A percentile compares a stretch with the other conserved stretches of the same genome.
Conservation (phyloP, 2,113 vertebrate genomes). For the Bagarius yarrelli region DNA sequence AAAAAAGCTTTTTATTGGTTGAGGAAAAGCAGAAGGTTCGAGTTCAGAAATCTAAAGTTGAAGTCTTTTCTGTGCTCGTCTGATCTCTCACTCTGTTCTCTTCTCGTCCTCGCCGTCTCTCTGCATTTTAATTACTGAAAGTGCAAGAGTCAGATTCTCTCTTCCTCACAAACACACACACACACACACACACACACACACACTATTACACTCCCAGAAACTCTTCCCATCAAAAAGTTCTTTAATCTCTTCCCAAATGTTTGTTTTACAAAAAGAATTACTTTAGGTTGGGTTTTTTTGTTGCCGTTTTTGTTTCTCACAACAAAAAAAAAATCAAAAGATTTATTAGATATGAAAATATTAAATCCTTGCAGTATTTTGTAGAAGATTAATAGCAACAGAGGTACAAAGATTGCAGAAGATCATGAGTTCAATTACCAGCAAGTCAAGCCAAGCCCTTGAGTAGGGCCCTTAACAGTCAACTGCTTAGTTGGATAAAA, state of each 20-base stretch:
- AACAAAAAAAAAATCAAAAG: neutral
- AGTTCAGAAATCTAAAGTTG: neutral
- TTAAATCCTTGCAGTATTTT: neutral
- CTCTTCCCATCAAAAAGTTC: too few relatives aligned
- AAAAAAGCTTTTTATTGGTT: neutral
- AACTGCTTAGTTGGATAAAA: too few relatives aligned
- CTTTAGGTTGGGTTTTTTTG: too few relatives aligned
- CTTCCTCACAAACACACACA: neutral
- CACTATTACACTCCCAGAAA: neutral
- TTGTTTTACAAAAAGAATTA: too few relatives aligned
- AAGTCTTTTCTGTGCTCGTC: neutral
- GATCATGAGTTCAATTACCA: too few relatives aligned
- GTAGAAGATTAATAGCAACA: too few relatives aligned
- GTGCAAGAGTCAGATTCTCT: conserved; percentile 38
- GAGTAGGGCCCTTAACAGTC: too few relatives aligned
- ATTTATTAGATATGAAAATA: neutral
- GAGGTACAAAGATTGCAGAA: too few relatives aligned
- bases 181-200: neutral
- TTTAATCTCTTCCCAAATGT: too few relatives aligned
- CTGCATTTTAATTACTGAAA: neutral
- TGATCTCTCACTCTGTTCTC: conserved; percentile 29
- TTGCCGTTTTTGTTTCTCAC: too few relatives aligned
- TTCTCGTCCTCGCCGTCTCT: neutral
- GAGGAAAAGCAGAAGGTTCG: neutral
- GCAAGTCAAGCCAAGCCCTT: too few relatives aligned